Percentiles rank a stretch among this genome's conserved stretches.
Conservation (phyloP, 2,797 vertebrate genomes). For the Naso thynnoides region DNA sequence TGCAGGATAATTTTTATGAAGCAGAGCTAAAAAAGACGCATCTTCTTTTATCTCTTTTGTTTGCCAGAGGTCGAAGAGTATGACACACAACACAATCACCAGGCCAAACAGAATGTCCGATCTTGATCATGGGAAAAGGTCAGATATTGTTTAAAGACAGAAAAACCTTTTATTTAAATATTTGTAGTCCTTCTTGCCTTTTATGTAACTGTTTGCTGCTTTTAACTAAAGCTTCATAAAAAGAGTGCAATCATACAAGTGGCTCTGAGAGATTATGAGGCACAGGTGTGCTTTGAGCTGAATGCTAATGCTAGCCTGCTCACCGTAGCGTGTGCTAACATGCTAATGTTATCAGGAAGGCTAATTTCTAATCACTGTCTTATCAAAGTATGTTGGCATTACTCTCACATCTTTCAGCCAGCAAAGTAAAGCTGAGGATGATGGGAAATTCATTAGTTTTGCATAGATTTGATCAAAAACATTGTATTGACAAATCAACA, state of each 20-base stretch:
- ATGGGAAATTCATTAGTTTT: too few species aligned
- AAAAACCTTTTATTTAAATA: neutral
- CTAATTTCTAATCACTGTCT: too few species aligned
- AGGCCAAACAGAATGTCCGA: neutral
- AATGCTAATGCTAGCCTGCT: neutral
- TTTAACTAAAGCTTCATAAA: neutral
- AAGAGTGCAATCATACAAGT: neutral
- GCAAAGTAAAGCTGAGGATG: too few species aligned
- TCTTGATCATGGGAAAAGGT: neutral
- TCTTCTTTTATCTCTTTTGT: constrained; percentile 14
- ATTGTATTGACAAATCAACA: too few species aligned
- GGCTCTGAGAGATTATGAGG: too few species aligned
- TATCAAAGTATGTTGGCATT: too few species aligned
- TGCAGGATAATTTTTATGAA: neutral
- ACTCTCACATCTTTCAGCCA: too few species aligned
- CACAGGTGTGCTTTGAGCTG: neutral
- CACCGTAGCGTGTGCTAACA: too few species aligned
- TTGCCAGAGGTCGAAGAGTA: constrained; percentile 62
- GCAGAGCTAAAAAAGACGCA: constrained; percentile 1
- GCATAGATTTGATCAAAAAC: too few species aligned
- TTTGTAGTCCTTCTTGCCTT: neutral
- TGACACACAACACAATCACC: constrained; percentile 69
- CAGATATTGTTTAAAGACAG: neutral
- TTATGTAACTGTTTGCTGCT: neutral
- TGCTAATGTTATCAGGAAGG: too few species aligned